Percentiles rank a stretch among this genome's conserved stretches.
phyloP scores from a whole-genome alignment of 1,140 invertebrate genomes.

The Whitmania pigra region DNA sequence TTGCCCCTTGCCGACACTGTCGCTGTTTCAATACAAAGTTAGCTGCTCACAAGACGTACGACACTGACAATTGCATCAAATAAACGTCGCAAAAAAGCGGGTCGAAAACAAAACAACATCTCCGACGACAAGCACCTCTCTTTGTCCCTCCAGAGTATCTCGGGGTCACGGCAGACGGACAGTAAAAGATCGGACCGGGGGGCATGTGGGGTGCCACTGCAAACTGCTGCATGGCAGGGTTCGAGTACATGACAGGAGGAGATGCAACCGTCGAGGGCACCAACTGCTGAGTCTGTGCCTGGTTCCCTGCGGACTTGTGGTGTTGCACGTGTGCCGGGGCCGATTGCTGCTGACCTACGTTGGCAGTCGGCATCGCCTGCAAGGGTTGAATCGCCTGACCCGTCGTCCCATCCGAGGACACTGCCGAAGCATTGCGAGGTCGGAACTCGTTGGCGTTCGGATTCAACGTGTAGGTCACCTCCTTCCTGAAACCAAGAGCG shows the following conservation, averaged over 20 bases:
- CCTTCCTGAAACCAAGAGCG: too few species aligned
- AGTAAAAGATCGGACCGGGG: background rate
- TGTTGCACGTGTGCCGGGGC: background rate
- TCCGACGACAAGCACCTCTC: background rate
- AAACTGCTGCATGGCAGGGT: background rate
- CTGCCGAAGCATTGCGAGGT: background rate
- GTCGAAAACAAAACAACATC: background rate
- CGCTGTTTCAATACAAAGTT: background rate
- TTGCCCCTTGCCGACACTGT: conserved; percentile 9
- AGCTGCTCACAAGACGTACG: too few species aligned
- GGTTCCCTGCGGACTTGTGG: background rate
- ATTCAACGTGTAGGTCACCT: conserved; percentile 2
- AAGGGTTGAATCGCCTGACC: background rate
- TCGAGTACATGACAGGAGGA: background rate
- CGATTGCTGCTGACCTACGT: background rate
- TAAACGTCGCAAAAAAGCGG: background rate
- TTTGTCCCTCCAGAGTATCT: background rate
- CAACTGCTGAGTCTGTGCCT: background rate
- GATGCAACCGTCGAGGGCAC: background rate
- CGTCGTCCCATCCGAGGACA: background rate
- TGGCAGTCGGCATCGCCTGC: background rate
- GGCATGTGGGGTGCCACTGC: background rate
- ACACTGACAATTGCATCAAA: background rate
- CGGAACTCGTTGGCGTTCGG: conserved; percentile 8
- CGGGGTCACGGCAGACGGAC: background rate